Conservation (phyloP, 2,888 invertebrate species). For the Heliconius charithonia region DNA sequence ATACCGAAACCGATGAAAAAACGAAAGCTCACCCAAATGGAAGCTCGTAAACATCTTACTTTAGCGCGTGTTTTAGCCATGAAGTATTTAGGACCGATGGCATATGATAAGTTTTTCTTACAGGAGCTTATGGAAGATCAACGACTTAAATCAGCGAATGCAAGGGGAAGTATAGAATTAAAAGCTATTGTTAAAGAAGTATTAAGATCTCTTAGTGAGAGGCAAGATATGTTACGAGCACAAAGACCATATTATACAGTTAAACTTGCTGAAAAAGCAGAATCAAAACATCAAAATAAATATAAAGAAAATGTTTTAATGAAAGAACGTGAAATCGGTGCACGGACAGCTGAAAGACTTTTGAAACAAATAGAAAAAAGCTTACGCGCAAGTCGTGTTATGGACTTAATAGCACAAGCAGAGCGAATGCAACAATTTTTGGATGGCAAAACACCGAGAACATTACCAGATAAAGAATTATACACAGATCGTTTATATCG, state of each 20-base stretch:
- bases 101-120: slow-evolving; percentile 78
- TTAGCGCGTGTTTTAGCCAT: slow-evolving; percentile 74
- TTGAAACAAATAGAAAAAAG: slow-evolving; percentile 69
- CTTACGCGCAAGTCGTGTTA: slow-evolving; percentile 64
- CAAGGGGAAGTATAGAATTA: slow-evolving; percentile 64
- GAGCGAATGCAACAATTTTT: slow-evolving; percentile 78
- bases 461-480: slow-evolving; percentile 72
- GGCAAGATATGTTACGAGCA: slow-evolving; percentile 75
- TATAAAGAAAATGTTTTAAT: slow-evolving; percentile 67
- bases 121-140: slow-evolving; percentile 66
- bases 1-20: slow-evolving; percentile 67
- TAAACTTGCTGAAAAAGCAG: slow-evolving; percentile 73
- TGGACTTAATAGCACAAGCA: slow-evolving; percentile 73
- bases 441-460: slow-evolving; percentile 70
- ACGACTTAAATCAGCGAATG: slow-evolving; percentile 71
- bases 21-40: slow-evolving; percentile 73
- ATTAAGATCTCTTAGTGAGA: slow-evolving; percentile 66
- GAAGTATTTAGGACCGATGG: slow-evolving; percentile 80
- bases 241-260: slow-evolving; percentile 77
- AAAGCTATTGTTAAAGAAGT: slow-evolving; percentile 64
- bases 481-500: slow-evolving; percentile 74
- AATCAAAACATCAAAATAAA: slow-evolving; percentile 70
- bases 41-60: slow-evolving; percentile 69
- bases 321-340: slow-evolving; percentile 71
- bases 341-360: slow-evolving; percentile 67